A percentile compares a stretch with the other conserved stretches of the same genome.
phyloP scores from a whole-genome alignment of 2,113 vertebrate genomes.

The Calyptommatus sinebrachiatus region DNA sequence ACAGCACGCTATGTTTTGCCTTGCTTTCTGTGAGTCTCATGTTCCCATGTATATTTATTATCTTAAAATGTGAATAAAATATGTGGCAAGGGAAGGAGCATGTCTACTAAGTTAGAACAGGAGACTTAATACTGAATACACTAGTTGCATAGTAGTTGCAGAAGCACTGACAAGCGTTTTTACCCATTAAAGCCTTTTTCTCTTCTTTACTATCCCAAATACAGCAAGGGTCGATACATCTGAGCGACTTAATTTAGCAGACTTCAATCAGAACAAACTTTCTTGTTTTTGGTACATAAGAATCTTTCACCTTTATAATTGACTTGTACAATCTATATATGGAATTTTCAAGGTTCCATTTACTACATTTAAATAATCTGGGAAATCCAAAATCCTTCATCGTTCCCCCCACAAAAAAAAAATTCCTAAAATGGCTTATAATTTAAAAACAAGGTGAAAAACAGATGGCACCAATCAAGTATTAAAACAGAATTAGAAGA shows the following conservation, averaged over 20 bases:
- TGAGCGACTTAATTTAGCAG: neutral
- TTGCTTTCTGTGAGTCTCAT: neutral
- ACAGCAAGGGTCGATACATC: neutral
- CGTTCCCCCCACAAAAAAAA: too few relatives aligned
- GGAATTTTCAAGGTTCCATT: too few relatives aligned
- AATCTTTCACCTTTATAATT: neutral
- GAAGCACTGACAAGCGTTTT: neutral
- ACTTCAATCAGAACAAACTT: neutral
- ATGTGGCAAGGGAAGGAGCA: neutral
- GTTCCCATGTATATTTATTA: constrained; percentile 16
- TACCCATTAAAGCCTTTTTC: neutral
- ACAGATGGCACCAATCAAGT: too few relatives aligned
- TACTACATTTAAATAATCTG: too few relatives aligned
- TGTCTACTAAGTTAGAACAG: neutral
- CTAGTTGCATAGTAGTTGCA: neutral
- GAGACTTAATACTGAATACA: neutral
- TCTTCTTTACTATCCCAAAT: neutral
- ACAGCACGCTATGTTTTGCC: constrained; percentile 30
- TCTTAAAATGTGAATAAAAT: constrained; percentile 26
- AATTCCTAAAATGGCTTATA: too few relatives aligned
- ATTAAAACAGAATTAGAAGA: too few relatives aligned
- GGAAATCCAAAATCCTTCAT: too few relatives aligned
- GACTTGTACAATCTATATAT: too few relatives aligned
- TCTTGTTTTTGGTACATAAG: neutral
- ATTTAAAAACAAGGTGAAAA: too few relatives aligned